Conservation (phyloP, 1,140 invertebrate species). For the Penaeus vannamei region DNA sequence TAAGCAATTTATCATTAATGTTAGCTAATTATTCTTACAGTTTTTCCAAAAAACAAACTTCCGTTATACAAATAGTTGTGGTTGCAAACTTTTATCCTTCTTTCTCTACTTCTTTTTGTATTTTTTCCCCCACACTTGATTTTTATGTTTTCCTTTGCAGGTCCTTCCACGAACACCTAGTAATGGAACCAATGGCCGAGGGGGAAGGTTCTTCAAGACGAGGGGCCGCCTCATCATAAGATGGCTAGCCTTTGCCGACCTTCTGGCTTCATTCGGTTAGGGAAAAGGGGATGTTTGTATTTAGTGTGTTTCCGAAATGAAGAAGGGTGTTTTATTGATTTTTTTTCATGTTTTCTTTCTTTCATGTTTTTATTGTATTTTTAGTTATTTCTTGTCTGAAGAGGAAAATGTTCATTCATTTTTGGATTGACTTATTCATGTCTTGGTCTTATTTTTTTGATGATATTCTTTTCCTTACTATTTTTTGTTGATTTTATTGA, state of each 20-base stretch:
- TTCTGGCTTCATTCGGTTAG: conserved; percentile 59
- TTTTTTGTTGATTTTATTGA: too few relatives aligned
- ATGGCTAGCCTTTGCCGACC: conserved; percentile 55
- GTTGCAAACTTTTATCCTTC: neutral
- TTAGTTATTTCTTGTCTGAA: too few relatives aligned
- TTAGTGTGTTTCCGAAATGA: neutral
- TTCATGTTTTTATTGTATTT: too few relatives aligned
- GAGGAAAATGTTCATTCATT: too few relatives aligned
- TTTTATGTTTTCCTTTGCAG: neutral
- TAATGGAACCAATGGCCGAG: neutral
- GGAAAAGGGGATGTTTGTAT: neutral
- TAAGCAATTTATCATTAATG: too few relatives aligned
- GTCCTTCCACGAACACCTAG: conserved; percentile 30
- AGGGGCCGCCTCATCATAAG: conserved; percentile 56
- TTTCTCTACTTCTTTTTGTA: neutral
- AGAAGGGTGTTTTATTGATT: too few relatives aligned
- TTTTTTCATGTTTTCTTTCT: too few relatives aligned
- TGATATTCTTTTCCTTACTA: too few relatives aligned
- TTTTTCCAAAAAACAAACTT: neutral
- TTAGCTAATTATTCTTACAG: too few relatives aligned
- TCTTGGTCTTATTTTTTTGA: too few relatives aligned
- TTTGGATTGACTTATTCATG: too few relatives aligned
- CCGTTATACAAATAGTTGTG: too few relatives aligned
- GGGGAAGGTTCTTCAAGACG: conserved; percentile 43
- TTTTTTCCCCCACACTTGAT: neutral